Percentiles rank a stretch among this genome's conserved stretches.
Conservation (phyloP, 2,797 vertebrate genomes). For the Distichodus sexfasciatus region DNA sequence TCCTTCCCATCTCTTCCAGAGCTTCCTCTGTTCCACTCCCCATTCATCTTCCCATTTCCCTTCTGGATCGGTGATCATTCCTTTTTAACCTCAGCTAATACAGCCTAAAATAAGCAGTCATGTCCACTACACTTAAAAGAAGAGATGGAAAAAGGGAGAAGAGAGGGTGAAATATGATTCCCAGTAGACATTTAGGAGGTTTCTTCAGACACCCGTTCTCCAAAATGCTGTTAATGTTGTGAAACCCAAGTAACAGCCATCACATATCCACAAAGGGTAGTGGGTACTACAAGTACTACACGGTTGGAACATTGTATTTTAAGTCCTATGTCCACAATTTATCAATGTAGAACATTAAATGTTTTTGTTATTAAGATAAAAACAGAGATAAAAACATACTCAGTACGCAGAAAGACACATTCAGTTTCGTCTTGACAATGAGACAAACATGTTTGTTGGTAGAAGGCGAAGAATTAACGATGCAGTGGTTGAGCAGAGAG, state of each 20-base stretch:
- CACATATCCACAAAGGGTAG: too few relatives aligned
- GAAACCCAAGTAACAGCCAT: too few relatives aligned
- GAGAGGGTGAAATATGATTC: not conserved
- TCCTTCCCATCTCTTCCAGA: conserved; percentile 18
- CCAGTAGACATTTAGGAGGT: not conserved
- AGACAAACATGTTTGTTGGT: not conserved
- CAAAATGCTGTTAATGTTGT: not conserved
- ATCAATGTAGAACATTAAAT: too few relatives aligned
- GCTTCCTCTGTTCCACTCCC: conserved; percentile 20
- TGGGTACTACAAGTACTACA: too few relatives aligned
- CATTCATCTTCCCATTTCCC: conserved; percentile 2
- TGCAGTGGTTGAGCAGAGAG: conserved; percentile 5
- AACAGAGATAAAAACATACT: too few relatives aligned
- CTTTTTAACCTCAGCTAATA: not conserved
- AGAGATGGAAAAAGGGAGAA: not conserved
- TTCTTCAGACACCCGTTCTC: not conserved
- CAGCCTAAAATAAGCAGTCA: not conserved
- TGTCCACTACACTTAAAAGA: not conserved
- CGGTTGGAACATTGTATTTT: too few relatives aligned
- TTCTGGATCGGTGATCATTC: not conserved
- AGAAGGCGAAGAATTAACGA: not conserved
- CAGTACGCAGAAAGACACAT: too few relatives aligned
- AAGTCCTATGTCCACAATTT: too few relatives aligned
- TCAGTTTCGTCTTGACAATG: too few relatives aligned
- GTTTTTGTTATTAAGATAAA: too few relatives aligned